Evolutionary conservation across 2,797 vertebrate genomes (phyloP), one percentile per base, ranked within the genome.

Genomic region (Sebastes kiyomatsui): DNA sequence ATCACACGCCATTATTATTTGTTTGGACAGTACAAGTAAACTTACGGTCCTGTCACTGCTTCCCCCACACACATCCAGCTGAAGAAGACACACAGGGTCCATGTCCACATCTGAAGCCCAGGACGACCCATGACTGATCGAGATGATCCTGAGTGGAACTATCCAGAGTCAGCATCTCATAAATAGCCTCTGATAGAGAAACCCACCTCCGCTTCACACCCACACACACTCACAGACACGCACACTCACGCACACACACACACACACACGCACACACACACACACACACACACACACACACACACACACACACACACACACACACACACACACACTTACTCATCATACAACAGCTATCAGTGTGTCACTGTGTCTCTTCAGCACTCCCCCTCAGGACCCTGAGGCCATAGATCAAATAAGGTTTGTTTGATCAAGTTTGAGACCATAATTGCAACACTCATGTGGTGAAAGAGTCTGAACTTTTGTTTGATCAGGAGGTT

Each of bases 1-100:
- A 38, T 2, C 5, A 20, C 18, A n/a, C 5, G 3, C 12, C 38
- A 49, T 3, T 18, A 10, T 67, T 6, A 9, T 33, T 7, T 42
- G 10, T 30, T 27, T 22, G 11, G 5, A 73, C 4, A 59, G 10
- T 16, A 8, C 1, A 30, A 58, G 13, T 32, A 42, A 67, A 95
- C 94, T 94, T 85, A 95, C 93, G 87, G 90, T 54, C 8, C 33
- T 18, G 71, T 38, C 6, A 11, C 20, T 30, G 75, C 88, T 18
- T 71, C 80, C n/a, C 4, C 58, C 10, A 75, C 30, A 80, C 14
- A 77, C 12, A 77, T 71, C 79, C 79, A 86, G 65, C 65, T 80
- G 10, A 93, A 22, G 32, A 86, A 23, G 75, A 85, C 71, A 25
- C 80, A 80, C 8, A 92, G 72, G 2, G 81, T 79, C 90, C 89